A percentile compares a stretch with the other conserved stretches of the same genome.
These are phyloP conservation scores for Delia radicum DNA, from an alignment of 1,140 invertebrate species.

Conservation along the genomic window DNA sequence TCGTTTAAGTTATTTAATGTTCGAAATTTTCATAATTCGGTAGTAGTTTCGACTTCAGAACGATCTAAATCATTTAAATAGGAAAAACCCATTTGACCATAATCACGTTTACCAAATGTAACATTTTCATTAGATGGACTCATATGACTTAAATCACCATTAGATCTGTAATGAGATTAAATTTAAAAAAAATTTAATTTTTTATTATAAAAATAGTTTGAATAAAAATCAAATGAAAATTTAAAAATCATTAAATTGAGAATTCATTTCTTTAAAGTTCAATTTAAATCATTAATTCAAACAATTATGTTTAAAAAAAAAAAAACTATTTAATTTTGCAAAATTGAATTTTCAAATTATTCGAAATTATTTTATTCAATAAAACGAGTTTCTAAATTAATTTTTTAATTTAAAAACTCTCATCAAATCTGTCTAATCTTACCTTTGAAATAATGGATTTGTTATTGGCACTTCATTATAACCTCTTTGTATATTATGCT, in stretches of 20 bases:
- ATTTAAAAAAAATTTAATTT: no score
- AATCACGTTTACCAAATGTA: slow-evolving; percentile 80
- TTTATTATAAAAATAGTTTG: no score
- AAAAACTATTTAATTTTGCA: no score
- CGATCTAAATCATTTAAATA: slow-evolving; percentile 69
- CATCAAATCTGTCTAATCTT: background rate
- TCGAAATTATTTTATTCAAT: no score
- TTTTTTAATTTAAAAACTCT: background rate
- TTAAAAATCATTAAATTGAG: no score
- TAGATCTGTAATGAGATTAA: slow-evolving; percentile 62
- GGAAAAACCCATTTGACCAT: slow-evolving; percentile 70
- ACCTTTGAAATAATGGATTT: slow-evolving; percentile 59
- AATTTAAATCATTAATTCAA: no score
- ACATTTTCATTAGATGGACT: slow-evolving; percentile 82
- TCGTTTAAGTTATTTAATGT: background rate
- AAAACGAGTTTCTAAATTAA: no score
- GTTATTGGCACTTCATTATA: slow-evolving; percentile 60
- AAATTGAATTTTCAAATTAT: no score
- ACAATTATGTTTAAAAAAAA: no score
- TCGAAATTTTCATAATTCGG: slow-evolving; percentile 68
- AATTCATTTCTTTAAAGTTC: no score
- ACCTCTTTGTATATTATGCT: slow-evolving; percentile 42
- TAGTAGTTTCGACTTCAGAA: slow-evolving; percentile 80
- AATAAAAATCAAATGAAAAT: no score
- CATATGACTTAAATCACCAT: slow-evolving; percentile 66